Evolutionary conservation across 2,888 invertebrate genomes (phyloP).

Genomic region (Cheilosia vulpina): DNA sequence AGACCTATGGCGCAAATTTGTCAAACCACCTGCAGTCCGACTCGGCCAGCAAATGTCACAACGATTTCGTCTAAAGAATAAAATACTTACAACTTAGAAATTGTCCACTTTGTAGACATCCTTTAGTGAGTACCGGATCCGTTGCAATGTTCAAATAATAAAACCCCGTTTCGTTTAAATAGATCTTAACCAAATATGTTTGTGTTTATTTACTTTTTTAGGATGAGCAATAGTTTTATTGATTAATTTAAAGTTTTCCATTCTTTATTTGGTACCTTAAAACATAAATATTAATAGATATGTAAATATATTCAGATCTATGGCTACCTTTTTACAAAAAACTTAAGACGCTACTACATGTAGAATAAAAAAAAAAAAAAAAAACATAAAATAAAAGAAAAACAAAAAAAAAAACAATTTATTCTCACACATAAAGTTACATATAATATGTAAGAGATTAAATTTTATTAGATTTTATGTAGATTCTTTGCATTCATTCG

Average conservation of each 20-base stretch:
- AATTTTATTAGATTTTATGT: slow-evolving; percentile 2
- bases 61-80: no score
- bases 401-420: slow-evolving; percentile 27
- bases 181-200: slow-evolving; percentile 63
- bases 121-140: no score
- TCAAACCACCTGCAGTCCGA: no score
- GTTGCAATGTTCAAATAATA: slow-evolving; percentile 2
- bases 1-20: no score
- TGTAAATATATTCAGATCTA: slow-evolving; percentile 58
- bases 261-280: slow-evolving; percentile 53
- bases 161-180: slow-evolving; percentile 47
- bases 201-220: slow-evolving; percentile 62
- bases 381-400: slow-evolving; percentile 14
- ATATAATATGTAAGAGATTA: slow-evolving; percentile 37
- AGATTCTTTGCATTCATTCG: slow-evolving; percentile 58
- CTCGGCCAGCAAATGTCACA: no score
- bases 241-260: slow-evolving; percentile 22
- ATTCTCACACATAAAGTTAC: slow-evolving; percentile 51
- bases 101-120: no score
- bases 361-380: slow-evolving; percentile 22
- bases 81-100: no score
- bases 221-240: slow-evolving; percentile 49
- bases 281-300: slow-evolving; percentile 65
- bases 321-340: slow-evolving; percentile 68
- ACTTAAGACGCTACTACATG: slow-evolving; percentile 49